Evolutionary conservation across 1,140 invertebrate genomes (phyloP), one percentile per base, ranked within the genome.

Genomic region (Mesaphorura yosii): DNA sequence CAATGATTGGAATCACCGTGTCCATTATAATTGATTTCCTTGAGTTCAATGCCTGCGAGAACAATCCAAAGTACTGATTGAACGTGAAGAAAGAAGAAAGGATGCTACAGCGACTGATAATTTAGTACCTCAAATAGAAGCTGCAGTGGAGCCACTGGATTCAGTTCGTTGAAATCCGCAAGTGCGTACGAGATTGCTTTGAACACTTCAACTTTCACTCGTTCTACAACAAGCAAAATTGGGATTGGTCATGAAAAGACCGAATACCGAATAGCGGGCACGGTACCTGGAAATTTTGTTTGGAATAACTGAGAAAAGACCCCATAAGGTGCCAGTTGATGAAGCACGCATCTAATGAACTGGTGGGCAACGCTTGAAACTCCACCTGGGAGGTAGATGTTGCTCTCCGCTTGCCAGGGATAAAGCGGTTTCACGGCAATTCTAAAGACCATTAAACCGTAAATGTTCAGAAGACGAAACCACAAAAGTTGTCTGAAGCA

Each of bases 251-350:
- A 53, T 23, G 7, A 26, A 46, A 28, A 48, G 23, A 25, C 29
- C 12, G 29, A 20, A 45, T 19, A 28, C 28, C 40, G 25, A 49
- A 6, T n/a, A n/a, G n/a, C n/a, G n/a, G n/a, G n/a, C n/a, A n/a
- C 38, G 52, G 45, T 51, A 88, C 85, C 84, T 61, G 82, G 80
- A 57, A 86, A 79, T 66, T 86, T 79, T 17, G 87, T 88, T 72
- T 93, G 82, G 69, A 98, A 98, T 62, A 98, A 82, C 74, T 97
- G 93, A 48, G 89, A 75, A 69, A 97, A 97, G 48, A 98, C 84
- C 52, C 91, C 91, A 71, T 96, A 93, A 0, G 90, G 89, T 12
- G 90, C 88, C 25, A 98, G 71, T 70, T 98, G 93, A 71, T 98
- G 93, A 28, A 98, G 75, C 48, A 93, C 84, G 69, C 94, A 97